phyloP scores from a whole-genome alignment of 2,797 vertebrate species.

The Anabacerthia variegaticeps region DNA sequence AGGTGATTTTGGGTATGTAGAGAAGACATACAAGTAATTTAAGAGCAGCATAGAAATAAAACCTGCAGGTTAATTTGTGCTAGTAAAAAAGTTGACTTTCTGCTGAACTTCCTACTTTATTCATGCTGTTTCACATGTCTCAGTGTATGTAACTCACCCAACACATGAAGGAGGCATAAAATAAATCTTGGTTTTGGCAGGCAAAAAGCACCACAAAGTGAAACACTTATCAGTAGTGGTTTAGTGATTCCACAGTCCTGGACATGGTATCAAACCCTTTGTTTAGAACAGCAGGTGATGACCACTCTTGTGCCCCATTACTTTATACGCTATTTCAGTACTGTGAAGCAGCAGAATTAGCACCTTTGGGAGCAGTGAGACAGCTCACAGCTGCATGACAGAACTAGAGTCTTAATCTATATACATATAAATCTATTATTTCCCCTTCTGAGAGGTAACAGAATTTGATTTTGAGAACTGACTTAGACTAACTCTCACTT shows the following conservation, averaged over 20 bases:
- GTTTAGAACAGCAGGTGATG: background rate
- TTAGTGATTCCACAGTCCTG: background rate
- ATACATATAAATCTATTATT: background rate
- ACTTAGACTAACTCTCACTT: background rate
- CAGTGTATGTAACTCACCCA: rapidly evolving
- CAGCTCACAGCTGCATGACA: background rate
- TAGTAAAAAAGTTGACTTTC: background rate
- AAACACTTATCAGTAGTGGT: background rate
- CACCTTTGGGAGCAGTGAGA: background rate
- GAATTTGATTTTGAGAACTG: background rate
- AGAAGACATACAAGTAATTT: background rate
- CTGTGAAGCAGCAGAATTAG: background rate
- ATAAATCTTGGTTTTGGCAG: background rate
- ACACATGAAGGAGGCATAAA: background rate
- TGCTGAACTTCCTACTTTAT: background rate
- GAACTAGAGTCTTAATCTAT: background rate
- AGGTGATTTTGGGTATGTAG: background rate
- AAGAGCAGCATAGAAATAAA: background rate
- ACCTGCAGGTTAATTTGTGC: background rate
- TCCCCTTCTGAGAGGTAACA: background rate
- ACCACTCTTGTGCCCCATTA: too few species aligned
- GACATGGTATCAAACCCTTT: rapidly evolving
- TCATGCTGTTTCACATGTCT: rapidly evolving
- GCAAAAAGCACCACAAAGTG: background rate
- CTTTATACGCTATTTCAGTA: background rate